Base-by-base conservation (phyloP, 1,140 invertebrate species). In the Leptestheria dahalacensis region DNA sequence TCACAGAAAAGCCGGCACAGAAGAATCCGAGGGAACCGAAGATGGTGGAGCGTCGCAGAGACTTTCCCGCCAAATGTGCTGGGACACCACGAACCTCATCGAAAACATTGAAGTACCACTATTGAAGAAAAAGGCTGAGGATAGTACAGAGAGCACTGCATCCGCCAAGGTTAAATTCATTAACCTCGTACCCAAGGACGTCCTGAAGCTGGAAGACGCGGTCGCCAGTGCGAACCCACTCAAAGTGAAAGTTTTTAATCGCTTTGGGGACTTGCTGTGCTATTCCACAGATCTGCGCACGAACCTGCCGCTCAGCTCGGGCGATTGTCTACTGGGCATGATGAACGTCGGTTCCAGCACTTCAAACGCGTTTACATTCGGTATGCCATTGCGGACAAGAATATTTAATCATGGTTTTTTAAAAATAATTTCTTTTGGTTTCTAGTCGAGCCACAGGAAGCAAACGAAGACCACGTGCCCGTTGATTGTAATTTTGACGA, bases 41-140 rank as follows among this genome's bases (percentile, higher is more conserved):
- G 53, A 52, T 12, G 53, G 29, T 28, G 62, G 52, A 28, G 47
- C n/a, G n/a, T n/a, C n/a, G n/a, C n/a, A n/a, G n/a, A n/a, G n/a
- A n/a, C n/a, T n/a, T n/a, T n/a, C n/a, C n/a, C n/a, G n/a, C n/a
- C n/a, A n/a, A n/a, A n/a, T n/a, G n/a, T n/a, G n/a, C n/a, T n/a
- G n/a, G n/a, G 59, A 59, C 12, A 60, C 18, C 25, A 57, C 49
- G 59, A 33, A 25, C 1, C 41, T 21, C 23, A 29, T 28, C 46
- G 50, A 57, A n/a, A 21, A n/a, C 33, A 28, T 25, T 41, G 6
- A 41, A 15, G 33, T 41, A 6, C 33, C 33, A 6, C 15, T 41
- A 6, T 9, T 15, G 33, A 41, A 41, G 15, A 41, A 41, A 41
- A 6, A 15, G 6, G 6, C 33, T 9, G 33, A 41, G 33, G 33